Evolutionary conservation across 2,113 vertebrate species (phyloP).

Genomic region (Echinops telfairi): DNA sequence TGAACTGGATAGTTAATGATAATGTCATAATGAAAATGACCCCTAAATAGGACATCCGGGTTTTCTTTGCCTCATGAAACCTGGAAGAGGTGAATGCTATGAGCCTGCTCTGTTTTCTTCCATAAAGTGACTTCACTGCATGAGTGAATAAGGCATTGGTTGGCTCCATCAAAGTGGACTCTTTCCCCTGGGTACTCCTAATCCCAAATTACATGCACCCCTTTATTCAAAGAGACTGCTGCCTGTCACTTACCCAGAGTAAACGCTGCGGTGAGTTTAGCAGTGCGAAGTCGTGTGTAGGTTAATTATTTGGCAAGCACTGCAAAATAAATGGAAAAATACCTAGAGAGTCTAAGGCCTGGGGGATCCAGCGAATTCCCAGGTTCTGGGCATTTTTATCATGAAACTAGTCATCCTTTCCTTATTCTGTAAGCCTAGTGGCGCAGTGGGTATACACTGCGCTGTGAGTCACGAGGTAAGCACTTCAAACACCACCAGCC

Average conservation of each 20-base stretch:
- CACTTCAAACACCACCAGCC: too few species aligned
- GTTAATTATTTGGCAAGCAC: not conserved
- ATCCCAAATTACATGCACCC: constrained; percentile 58
- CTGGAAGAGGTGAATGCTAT: constrained; percentile 55
- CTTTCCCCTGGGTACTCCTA: constrained; percentile 65
- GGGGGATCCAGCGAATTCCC: not conserved
- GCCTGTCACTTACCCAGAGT: not conserved
- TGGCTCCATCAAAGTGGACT: constrained; percentile 74
- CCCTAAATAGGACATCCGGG: constrained; percentile 58
- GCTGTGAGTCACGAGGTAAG: too few species aligned
- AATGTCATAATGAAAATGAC: constrained; percentile 74
- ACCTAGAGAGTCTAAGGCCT: not conserved
- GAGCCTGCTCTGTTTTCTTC: constrained; percentile 42
- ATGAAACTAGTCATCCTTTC: constrained; percentile 31
- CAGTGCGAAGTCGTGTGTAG: not conserved
- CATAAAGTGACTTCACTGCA: constrained; percentile 69
- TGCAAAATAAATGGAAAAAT: not conserved
- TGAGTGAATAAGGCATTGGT: constrained; percentile 54
- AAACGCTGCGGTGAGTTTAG: not conserved
- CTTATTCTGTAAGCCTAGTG: not conserved
- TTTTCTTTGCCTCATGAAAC: constrained; percentile 80
- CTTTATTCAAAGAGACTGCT: constrained; percentile 43
- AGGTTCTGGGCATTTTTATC: not conserved
- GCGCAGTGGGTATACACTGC: too few species aligned
- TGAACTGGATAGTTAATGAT: constrained; percentile 76